Percentiles rank a stretch among this genome's conserved stretches.
Conservation (phyloP, 1,140 invertebrate genomes). For the Pseudomyrmex gracilis region DNA sequence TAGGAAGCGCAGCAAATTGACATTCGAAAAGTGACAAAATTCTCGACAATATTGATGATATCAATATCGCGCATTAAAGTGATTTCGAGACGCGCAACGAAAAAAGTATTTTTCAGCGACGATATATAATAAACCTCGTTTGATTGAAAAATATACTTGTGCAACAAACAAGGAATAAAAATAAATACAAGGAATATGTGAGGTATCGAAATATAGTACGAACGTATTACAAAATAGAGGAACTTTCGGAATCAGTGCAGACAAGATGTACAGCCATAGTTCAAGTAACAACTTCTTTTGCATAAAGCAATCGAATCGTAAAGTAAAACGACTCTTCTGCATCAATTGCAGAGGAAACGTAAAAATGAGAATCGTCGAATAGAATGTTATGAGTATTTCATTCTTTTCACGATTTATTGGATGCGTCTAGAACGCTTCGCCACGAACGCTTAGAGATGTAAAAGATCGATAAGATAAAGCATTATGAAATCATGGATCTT, state of each 20-base stretch:
- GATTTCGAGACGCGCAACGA: no score
- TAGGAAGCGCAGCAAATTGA: no score
- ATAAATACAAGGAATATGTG: no score
- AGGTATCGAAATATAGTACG: no score
- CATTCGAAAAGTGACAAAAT: no score
- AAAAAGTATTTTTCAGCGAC: no score
- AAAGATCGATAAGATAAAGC: conserved; percentile 9
- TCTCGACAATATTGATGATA: no score
- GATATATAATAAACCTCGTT: no score
- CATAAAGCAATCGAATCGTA: conserved; percentile 16
- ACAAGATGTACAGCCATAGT: neutral
- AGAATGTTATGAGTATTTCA: conserved; percentile 23
- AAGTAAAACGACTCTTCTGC: conserved; percentile 35
- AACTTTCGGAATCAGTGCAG: neutral
- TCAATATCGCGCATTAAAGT: no score
- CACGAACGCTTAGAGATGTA: neutral
- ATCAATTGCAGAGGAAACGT: conserved; percentile 19
- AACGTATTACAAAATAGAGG: neutral
- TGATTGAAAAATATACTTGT: no score
- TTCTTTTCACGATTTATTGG: neutral
- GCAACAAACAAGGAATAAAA: no score
- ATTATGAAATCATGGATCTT: conserved; percentile 18
- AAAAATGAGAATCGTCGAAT: neutral
- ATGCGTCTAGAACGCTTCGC: neutral
- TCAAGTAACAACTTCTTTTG: conserved; percentile 26